Evolutionary conservation across 2,797 vertebrate species (phyloP).

Genomic region (Acanthopagrus latus): DNA sequence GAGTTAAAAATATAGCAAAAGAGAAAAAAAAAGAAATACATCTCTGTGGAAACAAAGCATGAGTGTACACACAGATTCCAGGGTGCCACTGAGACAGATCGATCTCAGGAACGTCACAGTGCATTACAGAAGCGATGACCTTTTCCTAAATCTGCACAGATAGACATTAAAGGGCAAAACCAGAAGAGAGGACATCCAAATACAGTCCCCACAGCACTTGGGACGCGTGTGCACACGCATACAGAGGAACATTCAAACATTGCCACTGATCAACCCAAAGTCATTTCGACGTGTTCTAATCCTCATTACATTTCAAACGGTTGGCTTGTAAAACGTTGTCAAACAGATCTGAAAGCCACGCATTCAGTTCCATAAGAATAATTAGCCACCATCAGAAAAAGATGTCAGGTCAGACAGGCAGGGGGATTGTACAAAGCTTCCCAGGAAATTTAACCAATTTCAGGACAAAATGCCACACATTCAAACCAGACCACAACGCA

Average conservation of each 20-base stretch:
- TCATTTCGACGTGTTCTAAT: neutral
- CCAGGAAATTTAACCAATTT: neutral
- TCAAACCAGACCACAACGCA: too few relatives aligned
- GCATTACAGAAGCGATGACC: slow-evolving; percentile 79
- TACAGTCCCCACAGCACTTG: slow-evolving; percentile 14
- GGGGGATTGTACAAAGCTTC: too few relatives aligned
- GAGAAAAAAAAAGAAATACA: neutral
- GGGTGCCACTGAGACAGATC: slow-evolving; percentile 49
- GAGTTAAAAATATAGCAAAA: slow-evolving; percentile 55
- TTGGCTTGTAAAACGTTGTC: neutral
- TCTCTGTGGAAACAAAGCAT: slow-evolving; percentile 41
- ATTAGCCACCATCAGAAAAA: neutral
- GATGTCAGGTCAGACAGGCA: neutral
- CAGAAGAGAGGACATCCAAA: slow-evolving; percentile 46
- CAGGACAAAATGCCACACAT: neutral
- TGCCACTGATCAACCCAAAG: slow-evolving; percentile 7
- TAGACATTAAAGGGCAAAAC: slow-evolving; percentile 73
- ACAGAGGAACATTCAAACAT: neutral
- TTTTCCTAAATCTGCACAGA: slow-evolving; percentile 76
- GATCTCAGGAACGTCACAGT: slow-evolving; percentile 64
- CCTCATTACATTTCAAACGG: neutral
- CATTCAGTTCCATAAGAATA: neutral
- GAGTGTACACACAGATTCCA: neutral
- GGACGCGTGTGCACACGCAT: slow-evolving; percentile 13
- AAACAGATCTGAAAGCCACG: neutral